These are phyloP conservation scores for Lingula anatina DNA, from an alignment of 2,888 invertebrate species.

Conservation along the genomic window DNA sequence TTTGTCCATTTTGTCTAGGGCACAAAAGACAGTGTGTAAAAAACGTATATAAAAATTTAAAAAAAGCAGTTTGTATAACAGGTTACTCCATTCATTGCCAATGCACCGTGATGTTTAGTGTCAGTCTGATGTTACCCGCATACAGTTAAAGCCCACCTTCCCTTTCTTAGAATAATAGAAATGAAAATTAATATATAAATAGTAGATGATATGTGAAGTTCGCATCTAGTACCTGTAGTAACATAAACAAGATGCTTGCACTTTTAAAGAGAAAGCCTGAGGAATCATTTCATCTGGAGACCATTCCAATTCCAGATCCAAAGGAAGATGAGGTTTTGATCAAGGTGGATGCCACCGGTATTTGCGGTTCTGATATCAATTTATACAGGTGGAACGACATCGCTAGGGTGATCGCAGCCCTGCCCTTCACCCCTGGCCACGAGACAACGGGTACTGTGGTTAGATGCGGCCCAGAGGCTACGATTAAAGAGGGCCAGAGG, in stretches of 20 bases:
- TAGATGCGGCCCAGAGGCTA: constrained; percentile 36
- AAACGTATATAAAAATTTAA: too few relatives aligned
- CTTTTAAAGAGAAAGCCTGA: constrained; percentile 29
- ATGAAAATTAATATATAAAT: too few relatives aligned
- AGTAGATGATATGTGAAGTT: too few relatives aligned
- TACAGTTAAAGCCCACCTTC: too few relatives aligned
- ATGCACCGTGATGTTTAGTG: too few relatives aligned
- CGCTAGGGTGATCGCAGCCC: constrained; percentile 35
- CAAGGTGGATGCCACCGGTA: constrained; percentile 33
- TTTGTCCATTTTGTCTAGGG: too few relatives aligned
- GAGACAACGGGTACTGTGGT: constrained; percentile 42
- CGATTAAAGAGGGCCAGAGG: constrained; percentile 25
- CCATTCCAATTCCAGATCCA: constrained; percentile 32
- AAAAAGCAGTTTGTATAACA: too few relatives aligned
- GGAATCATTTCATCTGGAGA: constrained; percentile 28
- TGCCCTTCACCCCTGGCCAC: constrained; percentile 45
- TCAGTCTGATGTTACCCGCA: too few relatives aligned
- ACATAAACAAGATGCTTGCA: constrained; percentile 32
- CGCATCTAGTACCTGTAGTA: too few relatives aligned
- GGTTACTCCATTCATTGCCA: too few relatives aligned
- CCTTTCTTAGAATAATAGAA: too few relatives aligned
- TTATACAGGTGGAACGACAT: constrained; percentile 39
- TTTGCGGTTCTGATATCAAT: constrained; percentile 43
- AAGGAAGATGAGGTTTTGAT: constrained; percentile 33
- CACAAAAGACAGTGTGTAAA: too few relatives aligned